Percentiles rank a stretch among this genome's conserved stretches.
These are phyloP conservation scores for Opisthocomus hoazin DNA, from an alignment of 2,113 vertebrate genomes.

Conservation along the genomic window DNA sequence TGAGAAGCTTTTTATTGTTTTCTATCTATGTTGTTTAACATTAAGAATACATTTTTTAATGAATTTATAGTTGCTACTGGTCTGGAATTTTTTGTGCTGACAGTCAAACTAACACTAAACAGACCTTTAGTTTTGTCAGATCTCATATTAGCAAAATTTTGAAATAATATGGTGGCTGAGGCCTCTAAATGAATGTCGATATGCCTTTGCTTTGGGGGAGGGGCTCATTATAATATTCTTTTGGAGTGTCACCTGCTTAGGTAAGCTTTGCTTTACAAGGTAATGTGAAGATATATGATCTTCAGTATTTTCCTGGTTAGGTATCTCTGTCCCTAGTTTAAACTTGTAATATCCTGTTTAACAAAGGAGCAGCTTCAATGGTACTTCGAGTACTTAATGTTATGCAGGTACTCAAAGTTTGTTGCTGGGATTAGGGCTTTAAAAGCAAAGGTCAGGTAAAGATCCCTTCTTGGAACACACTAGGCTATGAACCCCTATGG, in stretches of 20 bases:
- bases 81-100: neutral
- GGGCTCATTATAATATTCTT: neutral
- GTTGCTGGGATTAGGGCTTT: neutral
- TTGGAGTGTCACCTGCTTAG: neutral
- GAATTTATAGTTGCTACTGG: neutral
- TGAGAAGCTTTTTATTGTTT: neutral
- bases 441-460: slow-evolving; percentile 1
- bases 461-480: neutral
- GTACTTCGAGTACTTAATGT: neutral
- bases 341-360: neutral
- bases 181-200: neutral
- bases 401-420: neutral
- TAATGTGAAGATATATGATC: neutral
- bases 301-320: neutral
- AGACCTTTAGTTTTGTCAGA: neutral
- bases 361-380: neutral
- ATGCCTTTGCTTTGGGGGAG: neutral
- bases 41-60: neutral
- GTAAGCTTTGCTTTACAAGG: neutral
- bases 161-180: neutral
- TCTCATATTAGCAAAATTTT: neutral
- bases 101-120: neutral
- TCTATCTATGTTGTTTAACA: neutral
- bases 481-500: neutral
- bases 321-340: neutral